Percentiles rank a stretch among this genome's conserved stretches.
These are phyloP conservation scores for Cassiopea xamachana DNA, from an alignment of 30 jellyfish, hydroid and myxozoan species.

Conservation along the genomic window DNA sequence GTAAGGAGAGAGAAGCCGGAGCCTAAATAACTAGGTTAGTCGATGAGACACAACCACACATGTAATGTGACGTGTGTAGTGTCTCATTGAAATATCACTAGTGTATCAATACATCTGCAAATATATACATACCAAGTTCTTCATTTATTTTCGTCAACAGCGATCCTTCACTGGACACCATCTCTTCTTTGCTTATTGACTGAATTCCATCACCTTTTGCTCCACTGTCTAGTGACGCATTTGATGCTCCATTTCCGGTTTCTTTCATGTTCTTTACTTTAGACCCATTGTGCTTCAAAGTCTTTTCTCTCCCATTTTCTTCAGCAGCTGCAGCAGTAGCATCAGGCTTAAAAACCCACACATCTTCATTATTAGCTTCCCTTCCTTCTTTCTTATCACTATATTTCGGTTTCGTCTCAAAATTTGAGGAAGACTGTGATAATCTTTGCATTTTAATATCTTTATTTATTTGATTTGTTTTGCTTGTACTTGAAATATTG, in stretches of 20 bases:
- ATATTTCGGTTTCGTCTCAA: neutral
- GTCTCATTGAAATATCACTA: neutral
- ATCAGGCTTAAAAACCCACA: constrained; percentile 26
- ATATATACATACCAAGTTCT: neutral
- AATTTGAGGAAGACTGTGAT: neutral
- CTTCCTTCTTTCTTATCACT: neutral
- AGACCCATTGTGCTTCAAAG: neutral
- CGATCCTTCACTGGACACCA: neutral
- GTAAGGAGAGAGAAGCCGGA: no score
- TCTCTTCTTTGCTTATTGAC: neutral
- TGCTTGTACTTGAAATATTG: neutral
- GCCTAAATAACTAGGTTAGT: no score
- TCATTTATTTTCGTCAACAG: neutral
- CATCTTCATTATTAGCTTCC: constrained; percentile 2
- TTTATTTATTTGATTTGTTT: neutral
- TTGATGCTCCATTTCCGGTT: neutral
- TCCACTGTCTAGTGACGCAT: neutral
- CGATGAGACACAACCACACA: no score
- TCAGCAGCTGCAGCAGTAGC: neutral
- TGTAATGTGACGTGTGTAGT: no score
- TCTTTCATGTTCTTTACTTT: neutral
- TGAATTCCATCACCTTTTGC: neutral
- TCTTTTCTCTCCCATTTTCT: neutral
- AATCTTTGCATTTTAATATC: neutral
- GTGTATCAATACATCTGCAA: neutral